Percentiles rank a stretch among this genome's conserved stretches.
These are phyloP conservation scores for Drosophila meridiana DNA, from an alignment of 2,888 invertebrate genomes.

Conservation along the genomic window DNA sequence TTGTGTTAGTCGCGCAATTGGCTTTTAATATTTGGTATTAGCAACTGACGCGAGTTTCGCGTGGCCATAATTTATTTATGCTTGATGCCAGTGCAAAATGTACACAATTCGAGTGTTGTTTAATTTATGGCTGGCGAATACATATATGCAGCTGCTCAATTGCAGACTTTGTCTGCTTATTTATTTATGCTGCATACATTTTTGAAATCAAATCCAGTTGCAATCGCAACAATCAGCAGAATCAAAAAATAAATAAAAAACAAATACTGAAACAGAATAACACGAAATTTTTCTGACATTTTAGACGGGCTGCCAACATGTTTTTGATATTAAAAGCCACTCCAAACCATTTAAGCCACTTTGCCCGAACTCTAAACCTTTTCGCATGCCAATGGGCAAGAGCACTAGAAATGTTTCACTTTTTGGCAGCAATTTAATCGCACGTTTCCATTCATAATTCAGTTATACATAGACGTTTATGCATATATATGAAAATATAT, in stretches of 20 bases:
- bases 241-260: neutral
- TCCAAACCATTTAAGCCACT: constrained; percentile 31
- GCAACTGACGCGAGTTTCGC: constrained; percentile 27
- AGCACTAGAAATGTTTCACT: constrained; percentile 35
- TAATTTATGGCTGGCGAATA: constrained; percentile 32
- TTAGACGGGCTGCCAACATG: constrained; percentile 24
- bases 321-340: constrained; percentile 39
- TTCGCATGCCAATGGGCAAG: constrained; percentile 18
- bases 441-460: constrained; percentile 1
- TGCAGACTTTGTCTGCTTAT: constrained; percentile 24
- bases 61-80: constrained; percentile 51
- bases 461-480: constrained; percentile 21
- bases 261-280: neutral
- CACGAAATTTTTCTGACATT: neutral
- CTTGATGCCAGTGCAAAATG: constrained; percentile 15
- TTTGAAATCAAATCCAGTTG: constrained; percentile 11
- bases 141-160: constrained; percentile 29
- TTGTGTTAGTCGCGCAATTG: constrained; percentile 34
- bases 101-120: constrained; percentile 14
- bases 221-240: neutral
- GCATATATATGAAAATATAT: constrained; percentile 26
- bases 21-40: constrained; percentile 44
- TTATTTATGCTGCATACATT: constrained; percentile 17
- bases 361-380: constrained; percentile 13
- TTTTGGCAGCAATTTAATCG: constrained; percentile 46